Base-by-base conservation (phyloP, 2,113 vertebrate species). In the Pygoscelis adeliae region DNA sequence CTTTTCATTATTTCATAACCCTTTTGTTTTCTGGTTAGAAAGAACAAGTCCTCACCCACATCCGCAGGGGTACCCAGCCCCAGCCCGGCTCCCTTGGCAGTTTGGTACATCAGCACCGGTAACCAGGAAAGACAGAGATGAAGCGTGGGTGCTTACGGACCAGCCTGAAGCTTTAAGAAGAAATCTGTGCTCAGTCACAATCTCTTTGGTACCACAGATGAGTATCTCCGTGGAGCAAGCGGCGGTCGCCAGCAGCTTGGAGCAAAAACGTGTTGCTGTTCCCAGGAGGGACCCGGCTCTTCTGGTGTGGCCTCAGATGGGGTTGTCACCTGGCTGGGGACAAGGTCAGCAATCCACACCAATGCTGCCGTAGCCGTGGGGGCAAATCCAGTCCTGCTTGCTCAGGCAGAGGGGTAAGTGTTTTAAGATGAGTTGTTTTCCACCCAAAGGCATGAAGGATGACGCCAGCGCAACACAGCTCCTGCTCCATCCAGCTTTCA, bases 211-310 rank as follows among this genome's bases (percentile, higher is more conserved):
- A 34, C 63, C 46, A 2, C 55, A 29, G 61, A 5, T 14, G 59
- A 36, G 61, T 6, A 20, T 44, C 50, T 58, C 27, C 2, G 0
- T 7, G 9, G 61, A 30, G 44, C 50, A 25, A 34, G 18, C 4
- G 4, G n/a, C 2, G 0, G 16, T 42, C 12, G 5, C 65, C 55
- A 62, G 55, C 73, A 69, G 46, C 47, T 40, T 22, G 85, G 21
- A 20, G 29, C 3, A 5, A 46, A 21, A 32, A 7, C 2, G 2
- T 1, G 5, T 13, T 29, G n/a, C 58, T 42, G 15, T 34, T 27
- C 20, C 50, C n/a, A 2, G 26, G 30, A 66, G 59, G 50, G 21
- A 13, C 53, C 53, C 1, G 2, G 20, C 62, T 69, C 18, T 23
- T 27, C 7, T 26, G 36, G 30, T 22, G 38, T 22, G 30, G 30